Percentiles rank a stretch among this genome's conserved stretches.
These are phyloP conservation scores for Dicentrarchus labrax DNA, from an alignment of 2,113 vertebrate species.

Conservation along the genomic window DNA sequence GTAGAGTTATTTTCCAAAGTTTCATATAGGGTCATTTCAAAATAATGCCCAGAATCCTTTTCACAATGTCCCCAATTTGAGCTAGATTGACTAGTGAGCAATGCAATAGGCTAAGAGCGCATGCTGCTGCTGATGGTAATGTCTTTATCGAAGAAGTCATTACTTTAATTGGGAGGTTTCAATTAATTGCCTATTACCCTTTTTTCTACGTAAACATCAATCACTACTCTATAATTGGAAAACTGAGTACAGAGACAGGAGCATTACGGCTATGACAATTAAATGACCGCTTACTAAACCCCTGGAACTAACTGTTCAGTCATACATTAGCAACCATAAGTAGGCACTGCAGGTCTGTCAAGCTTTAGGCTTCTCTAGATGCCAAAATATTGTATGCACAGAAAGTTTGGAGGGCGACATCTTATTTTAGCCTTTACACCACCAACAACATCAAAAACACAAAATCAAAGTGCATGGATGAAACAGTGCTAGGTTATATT, in stretches of 20 bases:
- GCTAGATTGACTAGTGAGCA: neutral
- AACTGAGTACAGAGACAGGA: neutral
- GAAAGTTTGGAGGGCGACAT: neutral
- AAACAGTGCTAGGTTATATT: neutral
- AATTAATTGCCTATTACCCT: slow-evolving; percentile 14
- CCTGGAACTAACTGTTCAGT: slow-evolving; percentile 10
- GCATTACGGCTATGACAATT: slow-evolving; percentile 1
- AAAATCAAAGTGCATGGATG: neutral
- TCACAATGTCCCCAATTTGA: neutral
- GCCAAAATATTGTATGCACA: neutral
- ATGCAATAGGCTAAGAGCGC: neutral
- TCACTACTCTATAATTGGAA: slow-evolving; percentile 8
- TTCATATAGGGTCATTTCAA: neutral
- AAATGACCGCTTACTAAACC: neutral
- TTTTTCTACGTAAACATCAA: neutral
- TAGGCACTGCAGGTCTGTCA: neutral
- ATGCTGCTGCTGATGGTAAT: neutral
- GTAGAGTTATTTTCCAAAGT: slow-evolving; percentile 1
- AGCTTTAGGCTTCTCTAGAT: neutral
- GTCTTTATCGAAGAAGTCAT: slow-evolving; percentile 13
- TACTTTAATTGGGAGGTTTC: slow-evolving; percentile 10
- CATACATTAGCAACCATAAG: neutral
- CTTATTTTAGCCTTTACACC: neutral
- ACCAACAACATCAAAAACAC: neutral
- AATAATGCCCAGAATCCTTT: neutral